Base-by-base conservation (phyloP, 2,888 invertebrate genomes). In the Lampropteryx suffumata region DNA sequence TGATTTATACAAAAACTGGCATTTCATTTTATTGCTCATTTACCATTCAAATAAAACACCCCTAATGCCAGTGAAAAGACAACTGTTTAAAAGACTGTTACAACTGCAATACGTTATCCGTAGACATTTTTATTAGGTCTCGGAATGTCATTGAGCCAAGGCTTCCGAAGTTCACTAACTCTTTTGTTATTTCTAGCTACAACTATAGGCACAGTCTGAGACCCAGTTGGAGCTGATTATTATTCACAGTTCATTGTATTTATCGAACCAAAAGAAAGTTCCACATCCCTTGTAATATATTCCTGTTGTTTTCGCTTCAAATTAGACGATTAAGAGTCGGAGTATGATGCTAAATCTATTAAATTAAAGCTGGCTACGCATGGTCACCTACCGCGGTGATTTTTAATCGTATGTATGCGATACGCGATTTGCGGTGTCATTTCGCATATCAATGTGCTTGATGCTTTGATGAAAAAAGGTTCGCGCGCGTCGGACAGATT, bases 401-500 rank as follows among this genome's bases (percentile, higher is more conserved):
- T 90, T 83, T 89, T 85, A 85, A 84, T 87, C 82, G 80, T 90
- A 89, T 88, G 90, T 88, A 90, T 89, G 83, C 89, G 64, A 76
- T 79, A 83, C 81, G 89, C 89, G 86, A 83, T 74, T 73, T 76
- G 72, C 78, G 74, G 63, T 61, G 75, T 70, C 84, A 82, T 84
- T 87, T 83, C 83, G 89, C 88, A 90, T 90, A 89, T 87, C 86
- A 89, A 90, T 89, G 85, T 64, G 81, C 54, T 66, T 65, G 75
- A 75, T 75, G 78, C 79, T 86, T 88, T 85, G 83, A 85, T 82
- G 79, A 81, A 86, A 87, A 84, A 82, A 72, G 73, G 66, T 62
- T 57, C 56, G 71, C 80, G 78, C 81, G 84, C 80, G 81, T 77
- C 73, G 65, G 65, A 71, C 74, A 71, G 72, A 58, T 66, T 69